A percentile compares a stretch with the other conserved stretches of the same genome.
These are phyloP conservation scores for Diabrotica virgifera DNA, from an alignment of 1,140 invertebrate species.

Conservation along the genomic window DNA sequence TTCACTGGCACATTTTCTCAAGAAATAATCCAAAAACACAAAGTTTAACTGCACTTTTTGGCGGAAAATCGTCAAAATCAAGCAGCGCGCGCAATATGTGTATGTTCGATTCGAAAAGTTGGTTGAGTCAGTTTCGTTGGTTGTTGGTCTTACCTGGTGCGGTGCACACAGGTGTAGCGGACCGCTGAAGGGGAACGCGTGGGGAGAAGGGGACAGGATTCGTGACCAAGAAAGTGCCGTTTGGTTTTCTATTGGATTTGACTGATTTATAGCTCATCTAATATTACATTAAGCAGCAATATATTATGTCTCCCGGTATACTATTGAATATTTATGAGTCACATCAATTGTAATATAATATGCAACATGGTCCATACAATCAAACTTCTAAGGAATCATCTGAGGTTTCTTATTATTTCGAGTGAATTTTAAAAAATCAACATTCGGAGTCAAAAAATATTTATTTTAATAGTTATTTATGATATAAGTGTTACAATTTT, in stretches of 20 bases:
- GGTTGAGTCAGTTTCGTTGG: slow-evolving; percentile 8
- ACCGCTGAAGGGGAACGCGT: slow-evolving; percentile 16
- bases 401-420: too few species aligned
- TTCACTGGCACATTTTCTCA: not conserved
- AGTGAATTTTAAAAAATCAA: too few species aligned
- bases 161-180: slow-evolving; percentile 20
- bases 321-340: too few species aligned
- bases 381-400: too few species aligned
- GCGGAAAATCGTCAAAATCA: not conserved
- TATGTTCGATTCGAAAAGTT: not conserved
- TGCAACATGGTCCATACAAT: too few species aligned
- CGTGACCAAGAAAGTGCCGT: not conserved
- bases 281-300: too few species aligned
- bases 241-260: not conserved
- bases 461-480: too few species aligned
- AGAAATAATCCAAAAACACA: not conserved
- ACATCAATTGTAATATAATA: too few species aligned
- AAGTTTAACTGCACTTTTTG: not conserved
- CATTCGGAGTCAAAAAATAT: too few species aligned
- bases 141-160: slow-evolving; percentile 10
- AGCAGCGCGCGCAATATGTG: slow-evolving; percentile 1
- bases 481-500: too few species aligned
- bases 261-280: not conserved
- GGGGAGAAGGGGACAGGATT: slow-evolving; percentile 7
- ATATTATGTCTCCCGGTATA: too few species aligned